Base-by-base conservation (phyloP, 2,888 invertebrate genomes). In the Slavum lentiscoides region DNA sequence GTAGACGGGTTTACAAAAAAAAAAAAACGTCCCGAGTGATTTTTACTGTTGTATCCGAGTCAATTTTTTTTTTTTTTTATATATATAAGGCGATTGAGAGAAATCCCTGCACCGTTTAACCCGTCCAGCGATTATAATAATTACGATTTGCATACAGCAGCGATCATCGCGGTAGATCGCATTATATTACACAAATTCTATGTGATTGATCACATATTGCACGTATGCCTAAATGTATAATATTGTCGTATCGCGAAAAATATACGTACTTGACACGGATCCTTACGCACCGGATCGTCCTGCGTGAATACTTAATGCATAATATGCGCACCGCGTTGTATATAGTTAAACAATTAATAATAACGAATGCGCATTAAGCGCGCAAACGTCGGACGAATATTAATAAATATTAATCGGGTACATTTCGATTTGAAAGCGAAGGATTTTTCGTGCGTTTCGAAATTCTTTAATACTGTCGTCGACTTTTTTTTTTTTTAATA, bases 221-320 rank as follows among this genome's bases (percentile, higher is more conserved):
- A 30, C 30, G 30, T 30, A 43, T 43, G 11, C 11, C 61, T 73
- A 19, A 61, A 43, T 17, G 19, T 19, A 55, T 11, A 30, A 13
- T 49, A 13, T 39, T 66, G 17, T 37, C 55, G 21, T 21, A 37
- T 39, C 67, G 67, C 49, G 43, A 75, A 75, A 75, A 30, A 30
- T 30, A 75, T 75, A 67, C 23, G 75, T 75, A 67, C 75, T 75
- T 75, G 75, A 75, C 75, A 75, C 67, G 58, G 67, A 72, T 75
- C 58, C 23, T 67, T 37, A 2, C 1, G 2, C 30, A n/a, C 30
- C 30, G 15, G 53, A 74, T 74, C 17, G 37, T 64, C 53, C 53
- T 37, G 37, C 15, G 11, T 58, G 75, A 67, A 67, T 67, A 67
- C 67, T 21, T 39, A 23, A 58, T 67, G 11, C 19, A 43, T n/a